These are phyloP conservation scores for Betta splendens DNA, from an alignment of 2,797 vertebrate species.

Conservation along the genomic window DNA sequence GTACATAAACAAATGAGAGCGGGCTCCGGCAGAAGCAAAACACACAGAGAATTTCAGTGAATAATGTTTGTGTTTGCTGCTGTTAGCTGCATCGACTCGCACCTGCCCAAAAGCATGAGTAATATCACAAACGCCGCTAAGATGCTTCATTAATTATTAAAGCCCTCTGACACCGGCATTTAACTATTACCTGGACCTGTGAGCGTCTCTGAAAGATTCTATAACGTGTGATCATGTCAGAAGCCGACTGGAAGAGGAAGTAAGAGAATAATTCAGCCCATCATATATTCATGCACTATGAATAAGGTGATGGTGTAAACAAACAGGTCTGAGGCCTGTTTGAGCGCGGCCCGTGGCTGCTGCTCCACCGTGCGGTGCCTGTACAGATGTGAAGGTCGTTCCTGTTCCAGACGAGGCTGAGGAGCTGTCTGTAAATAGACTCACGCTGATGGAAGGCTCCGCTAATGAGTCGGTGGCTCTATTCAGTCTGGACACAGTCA, in stretches of 20 bases:
- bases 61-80: neutral
- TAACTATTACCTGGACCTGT: neutral
- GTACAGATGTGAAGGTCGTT: too few species aligned
- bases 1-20: neutral
- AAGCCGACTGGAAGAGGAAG: too few species aligned
- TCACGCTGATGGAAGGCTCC: conserved; percentile 34
- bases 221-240: too few species aligned
- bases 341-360: too few species aligned
- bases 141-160: neutral
- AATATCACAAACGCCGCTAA: neutral
- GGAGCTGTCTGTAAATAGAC: conserved; percentile 55
- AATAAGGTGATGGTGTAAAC: too few species aligned
- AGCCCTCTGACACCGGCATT: neutral
- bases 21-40: neutral
- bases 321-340: too few species aligned
- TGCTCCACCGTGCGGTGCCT: too few species aligned
- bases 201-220: neutral
- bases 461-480: conserved; percentile 62
- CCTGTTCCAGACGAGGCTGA: too few species aligned
- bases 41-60: neutral
- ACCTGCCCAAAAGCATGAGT: neutral
- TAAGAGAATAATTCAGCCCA: too few species aligned
- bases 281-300: too few species aligned
- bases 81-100: neutral
- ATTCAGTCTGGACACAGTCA: conserved; percentile 6